Evolutionary conservation across 2,113 vertebrate species (phyloP).

Genomic region (Pachycephala philippinensis): DNA sequence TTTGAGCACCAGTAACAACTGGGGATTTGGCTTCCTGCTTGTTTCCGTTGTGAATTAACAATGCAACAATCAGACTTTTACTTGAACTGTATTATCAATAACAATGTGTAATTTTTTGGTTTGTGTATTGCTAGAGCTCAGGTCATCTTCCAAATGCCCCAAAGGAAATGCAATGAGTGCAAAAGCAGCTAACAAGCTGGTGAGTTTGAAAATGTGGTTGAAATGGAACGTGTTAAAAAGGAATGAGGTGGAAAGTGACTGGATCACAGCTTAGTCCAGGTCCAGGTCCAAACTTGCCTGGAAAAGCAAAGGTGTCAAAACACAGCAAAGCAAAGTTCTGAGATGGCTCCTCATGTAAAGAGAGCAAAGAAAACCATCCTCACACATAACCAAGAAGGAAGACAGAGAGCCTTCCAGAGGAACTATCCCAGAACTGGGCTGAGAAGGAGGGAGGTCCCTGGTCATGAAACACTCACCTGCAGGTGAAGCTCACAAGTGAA

Average conservation of each 20-base stretch:
- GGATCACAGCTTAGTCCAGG: neutral
- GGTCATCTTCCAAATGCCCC: neutral
- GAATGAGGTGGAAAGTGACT: neutral
- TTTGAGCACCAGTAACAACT: neutral
- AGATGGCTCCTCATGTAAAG: neutral
- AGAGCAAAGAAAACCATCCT: neutral
- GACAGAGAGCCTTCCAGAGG: neutral
- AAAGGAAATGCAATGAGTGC: neutral
- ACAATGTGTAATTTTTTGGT: neutral
- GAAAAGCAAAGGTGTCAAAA: neutral
- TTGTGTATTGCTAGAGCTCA: neutral
- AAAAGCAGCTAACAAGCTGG: neutral
- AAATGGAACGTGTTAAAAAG: neutral
- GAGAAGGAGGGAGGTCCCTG: neutral
- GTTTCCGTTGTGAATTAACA: slow-evolving; percentile 42
- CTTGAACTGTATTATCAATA: neutral
- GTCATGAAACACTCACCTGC: neutral
- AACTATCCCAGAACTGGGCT: neutral
- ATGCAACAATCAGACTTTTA: slow-evolving; percentile 24
- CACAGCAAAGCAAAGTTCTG: neutral
- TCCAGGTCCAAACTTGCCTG: neutral
- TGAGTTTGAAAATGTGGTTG: neutral
- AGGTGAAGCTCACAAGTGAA: neutral
- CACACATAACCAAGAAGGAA: neutral
- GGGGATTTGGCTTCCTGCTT: neutral